A percentile compares a stretch with the other conserved stretches of the same genome.
Conservation (phyloP, 2,888 invertebrate genomes). For the Netelia fuscicornis region DNA sequence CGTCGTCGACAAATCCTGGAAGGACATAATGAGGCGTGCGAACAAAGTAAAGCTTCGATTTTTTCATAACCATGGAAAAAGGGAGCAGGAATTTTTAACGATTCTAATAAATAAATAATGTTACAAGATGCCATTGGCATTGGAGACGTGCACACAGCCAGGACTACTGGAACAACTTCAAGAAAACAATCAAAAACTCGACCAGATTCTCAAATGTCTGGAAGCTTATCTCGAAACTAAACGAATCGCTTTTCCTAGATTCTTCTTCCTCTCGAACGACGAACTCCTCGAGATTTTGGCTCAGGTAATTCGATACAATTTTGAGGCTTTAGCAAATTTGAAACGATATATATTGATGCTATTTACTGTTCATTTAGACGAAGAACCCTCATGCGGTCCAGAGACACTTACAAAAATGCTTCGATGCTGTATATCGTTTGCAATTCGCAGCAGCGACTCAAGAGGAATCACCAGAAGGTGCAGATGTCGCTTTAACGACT, state of each 20-base stretch:
- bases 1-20: conserved; percentile 95
- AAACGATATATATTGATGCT: conserved; percentile 23
- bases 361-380: conserved; percentile 85
- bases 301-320: conserved; percentile 86
- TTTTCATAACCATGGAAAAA: conserved; percentile 6
- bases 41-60: conserved; percentile 87
- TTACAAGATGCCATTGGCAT: conserved; percentile 90
- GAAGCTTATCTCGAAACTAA: conserved; percentile 96
- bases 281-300: conserved; percentile 95
- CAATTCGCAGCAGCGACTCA: conserved; percentile 90
- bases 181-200: conserved; percentile 92
- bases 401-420: conserved; percentile 95
- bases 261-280: conserved; percentile 96
- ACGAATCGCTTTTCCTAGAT: conserved; percentile 94
- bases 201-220: conserved; percentile 95
- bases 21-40: conserved; percentile 93
- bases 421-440: conserved; percentile 92
- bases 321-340: conserved; percentile 6
- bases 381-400: conserved; percentile 95
- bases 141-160: conserved; percentile 92
- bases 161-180: conserved; percentile 89
- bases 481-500: conserved; percentile 88
- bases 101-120: conserved; percentile 12
- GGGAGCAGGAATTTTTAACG: not conserved
- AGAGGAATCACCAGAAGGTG: conserved; percentile 86